Base-by-base conservation (phyloP, 53 echinoderm and acorn worm genomes). In the Hippasteria phrygiana region DNA sequence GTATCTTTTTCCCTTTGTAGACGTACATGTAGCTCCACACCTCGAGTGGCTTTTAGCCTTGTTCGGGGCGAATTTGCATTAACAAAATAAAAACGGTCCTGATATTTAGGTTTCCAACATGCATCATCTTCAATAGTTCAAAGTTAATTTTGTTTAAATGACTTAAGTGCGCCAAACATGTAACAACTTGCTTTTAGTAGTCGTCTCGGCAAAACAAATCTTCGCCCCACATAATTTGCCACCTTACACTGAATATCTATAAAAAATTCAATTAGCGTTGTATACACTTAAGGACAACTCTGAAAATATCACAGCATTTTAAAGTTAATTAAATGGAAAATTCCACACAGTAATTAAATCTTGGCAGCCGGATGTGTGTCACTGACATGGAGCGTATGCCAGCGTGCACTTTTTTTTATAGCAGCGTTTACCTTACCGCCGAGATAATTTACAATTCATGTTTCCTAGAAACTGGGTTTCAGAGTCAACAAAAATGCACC, bases 311-410 rank as follows among this genome's bases (percentile, higher is more conserved):
- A 78, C 59, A 78, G 35, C 78, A 35, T 36, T 78, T 38, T 13
- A 12, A 78, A 62, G 40, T 40, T 78, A 55, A 78, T 78, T 78
- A 78, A 62, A 78, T 24, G 78, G 78, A 78, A 78, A 78, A 78
- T 55, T 78, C 22, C 62, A 78, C 14, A 22, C 40, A 24, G 59
- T 78, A 78, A 59, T 78, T 54, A 56, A 22, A 38, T 59, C 11
- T n/a, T 35, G 56, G 31, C 35, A 40, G 55, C 59, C 35, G 56
- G 27, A 39, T 78, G 59, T 78, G 78, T 56, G 62, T 77, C 33
- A 39, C 55, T 78, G 55, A 38, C 29, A 12, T 54, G 77, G 37
- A 51, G 54, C 7, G 53, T 47, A 28, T 14, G 54, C 24, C 7
- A 24, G 59, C 3, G 22, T 4, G 18, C 59, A 4, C 26, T 59